Base-by-base conservation (phyloP, 2,888 invertebrate genomes). In the Conops quadrifasciatus region DNA sequence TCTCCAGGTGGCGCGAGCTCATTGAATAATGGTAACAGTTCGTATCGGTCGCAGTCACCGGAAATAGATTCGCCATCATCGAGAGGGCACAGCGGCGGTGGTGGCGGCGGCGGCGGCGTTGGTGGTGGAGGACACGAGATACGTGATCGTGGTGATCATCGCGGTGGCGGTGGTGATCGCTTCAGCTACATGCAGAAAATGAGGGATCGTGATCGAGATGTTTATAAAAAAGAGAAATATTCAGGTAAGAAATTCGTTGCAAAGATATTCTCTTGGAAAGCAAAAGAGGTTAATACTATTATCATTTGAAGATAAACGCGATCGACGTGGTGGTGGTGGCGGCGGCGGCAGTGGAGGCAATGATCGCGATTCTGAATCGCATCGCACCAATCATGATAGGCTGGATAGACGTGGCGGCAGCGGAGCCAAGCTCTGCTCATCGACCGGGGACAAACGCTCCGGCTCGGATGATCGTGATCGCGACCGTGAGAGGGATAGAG, bases 221-320 rank as follows among this genome's bases (percentile, higher is more conserved):
- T 94, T 91, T 94, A 94, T 88, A 94, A 94, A 89, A 93, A 94
- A 88, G 94, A 93, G 89, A 94, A 94, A 90, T 94, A 94, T 91
- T 91, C 93, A 89, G 94, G 94, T 93, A 88, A 87, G n/a, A n/a
- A 82, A 77, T 16, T n/a, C 16, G 11, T 64, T 30, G n/a, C 4
- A 36, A 36, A 36, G 36, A 49, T 49, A 49, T n/a, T 28, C 24
- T 4, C 5, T 24, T 59, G 2, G 9, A 5, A 28, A 58, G 24
- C 3, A 21, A n/a, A 26, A 58, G 19, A 51, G 43, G 5, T 36
- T 36, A 36, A 36, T 36, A 7, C 36, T 7, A 36, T 9, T 9
- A 9, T 36, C 36, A 4, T 36, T 36, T 36, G 9, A 36, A 90
- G 94, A 94, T 85, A 93, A 93, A 88, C 90, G 92, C 82, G 92